A percentile compares a stretch with the other conserved stretches of the same genome.
phyloP scores from a whole-genome alignment of 2,888 invertebrate genomes.

The Lobophora halterata region DNA sequence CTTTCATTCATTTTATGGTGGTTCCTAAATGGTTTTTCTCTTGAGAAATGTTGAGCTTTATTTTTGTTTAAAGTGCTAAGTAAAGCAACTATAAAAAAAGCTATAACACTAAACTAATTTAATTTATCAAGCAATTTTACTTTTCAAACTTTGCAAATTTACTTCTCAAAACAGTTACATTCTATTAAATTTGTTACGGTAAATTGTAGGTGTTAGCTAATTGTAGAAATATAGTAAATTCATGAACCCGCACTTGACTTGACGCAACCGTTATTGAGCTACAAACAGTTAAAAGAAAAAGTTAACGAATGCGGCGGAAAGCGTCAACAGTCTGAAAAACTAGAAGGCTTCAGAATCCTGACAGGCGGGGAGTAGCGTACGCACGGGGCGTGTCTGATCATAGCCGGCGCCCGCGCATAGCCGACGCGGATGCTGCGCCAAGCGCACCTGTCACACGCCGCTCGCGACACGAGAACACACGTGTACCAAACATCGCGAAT shows the following conservation, averaged over 20 bases:
- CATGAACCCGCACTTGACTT: too few relatives aligned
- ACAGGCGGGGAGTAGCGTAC: slow-evolving; percentile 65
- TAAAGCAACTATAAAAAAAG: too few relatives aligned
- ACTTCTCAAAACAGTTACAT: too few relatives aligned
- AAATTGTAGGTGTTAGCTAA: too few relatives aligned
- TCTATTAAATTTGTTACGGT: too few relatives aligned
- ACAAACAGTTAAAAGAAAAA: slow-evolving; percentile 11
- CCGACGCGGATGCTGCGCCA: slow-evolving; percentile 67
- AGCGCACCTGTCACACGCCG: slow-evolving; percentile 59
- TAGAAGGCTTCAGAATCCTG: slow-evolving; percentile 57
- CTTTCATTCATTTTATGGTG: slow-evolving; percentile 45
- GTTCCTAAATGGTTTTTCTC: slow-evolving; percentile 39
- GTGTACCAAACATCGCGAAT: slow-evolving; percentile 37
- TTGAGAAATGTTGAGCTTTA: slow-evolving; percentile 21
- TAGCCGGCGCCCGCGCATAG: slow-evolving; percentile 19
- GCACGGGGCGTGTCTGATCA: slow-evolving; percentile 59
- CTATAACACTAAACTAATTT: too few relatives aligned
- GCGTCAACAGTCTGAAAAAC: slow-evolving; percentile 39
- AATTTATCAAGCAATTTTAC: too few relatives aligned
- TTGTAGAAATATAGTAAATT: too few relatives aligned
- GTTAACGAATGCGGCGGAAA: slow-evolving; percentile 33
- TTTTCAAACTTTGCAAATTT: too few relatives aligned
- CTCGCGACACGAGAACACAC: slow-evolving; percentile 34
- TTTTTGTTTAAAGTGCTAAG: too few relatives aligned
- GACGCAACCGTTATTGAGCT: not conserved